These are phyloP conservation scores for Caiman crocodilus DNA, from an alignment of 2,797 vertebrate species.

Conservation along the genomic window DNA sequence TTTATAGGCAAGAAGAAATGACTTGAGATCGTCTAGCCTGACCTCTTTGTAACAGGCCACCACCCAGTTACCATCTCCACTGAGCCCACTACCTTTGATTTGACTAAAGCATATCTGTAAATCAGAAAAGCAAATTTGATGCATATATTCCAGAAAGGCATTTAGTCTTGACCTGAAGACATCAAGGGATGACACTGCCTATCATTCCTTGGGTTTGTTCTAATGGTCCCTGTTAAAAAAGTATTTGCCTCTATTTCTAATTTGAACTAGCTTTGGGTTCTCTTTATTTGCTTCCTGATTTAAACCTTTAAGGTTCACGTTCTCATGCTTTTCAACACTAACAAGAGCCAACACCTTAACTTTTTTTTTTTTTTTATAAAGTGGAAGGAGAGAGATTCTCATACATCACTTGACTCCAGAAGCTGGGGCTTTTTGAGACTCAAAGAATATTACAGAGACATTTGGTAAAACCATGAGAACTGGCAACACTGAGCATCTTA, in stretches of 20 bases:
- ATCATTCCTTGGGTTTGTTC: not conserved
- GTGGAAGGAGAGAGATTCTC: not conserved
- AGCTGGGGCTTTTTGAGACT: not conserved
- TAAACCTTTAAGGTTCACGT: not conserved
- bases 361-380: not conserved
- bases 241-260: not conserved
- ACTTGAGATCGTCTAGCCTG: not conserved
- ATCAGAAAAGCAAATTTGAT: not conserved
- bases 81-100: not conserved
- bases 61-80: fast-evolving
- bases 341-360: not conserved
- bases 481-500: not conserved
- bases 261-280: not conserved
- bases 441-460: not conserved
- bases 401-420: not conserved
- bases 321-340: not conserved
- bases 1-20: not conserved
- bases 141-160: not conserved
- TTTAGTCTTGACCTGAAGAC: not conserved
- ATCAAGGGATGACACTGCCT: not conserved
- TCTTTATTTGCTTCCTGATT: not conserved
- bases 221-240: fast-evolving
- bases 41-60: not conserved
- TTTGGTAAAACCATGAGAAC: not conserved
- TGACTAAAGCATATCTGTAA: too few relatives aligned